A percentile compares a stretch with the other conserved stretches of the same genome.
Conservation (phyloP, 1,140 invertebrate genomes). For the Drosophila ficusphila region DNA sequence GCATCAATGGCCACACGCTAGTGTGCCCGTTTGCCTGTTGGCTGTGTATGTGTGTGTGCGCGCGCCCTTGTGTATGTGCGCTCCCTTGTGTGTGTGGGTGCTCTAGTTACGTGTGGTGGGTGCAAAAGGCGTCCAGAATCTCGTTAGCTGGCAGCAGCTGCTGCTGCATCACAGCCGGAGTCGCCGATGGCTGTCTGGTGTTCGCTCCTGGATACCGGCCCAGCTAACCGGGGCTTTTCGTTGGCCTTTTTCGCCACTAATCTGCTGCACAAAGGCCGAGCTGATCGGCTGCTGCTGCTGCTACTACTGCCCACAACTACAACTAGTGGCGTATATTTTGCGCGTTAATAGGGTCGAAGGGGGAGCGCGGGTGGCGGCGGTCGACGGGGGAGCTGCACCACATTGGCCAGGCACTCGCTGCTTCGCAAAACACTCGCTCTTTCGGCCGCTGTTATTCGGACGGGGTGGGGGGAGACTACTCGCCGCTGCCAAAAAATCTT, state of each 20-base stretch:
- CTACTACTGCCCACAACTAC: slow-evolving; percentile 42
- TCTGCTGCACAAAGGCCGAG: slow-evolving; percentile 5
- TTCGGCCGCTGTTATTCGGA: slow-evolving; percentile 38
- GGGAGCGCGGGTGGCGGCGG: slow-evolving; percentile 19
- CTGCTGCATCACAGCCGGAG: slow-evolving; percentile 53
- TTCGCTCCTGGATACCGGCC: slow-evolving; percentile 24
- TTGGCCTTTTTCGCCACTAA: slow-evolving; percentile 6
- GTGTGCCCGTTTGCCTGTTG: slow-evolving; percentile 3
- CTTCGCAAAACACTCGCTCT: slow-evolving; percentile 26
- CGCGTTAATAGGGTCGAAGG: slow-evolving; percentile 29
- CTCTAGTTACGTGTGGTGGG: slow-evolving; percentile 74
- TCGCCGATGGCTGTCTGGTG: slow-evolving; percentile 13
- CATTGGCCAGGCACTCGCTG: slow-evolving; percentile 44
- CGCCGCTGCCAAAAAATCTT: slow-evolving; percentile 36
- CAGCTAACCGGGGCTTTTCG: slow-evolving; percentile 36
- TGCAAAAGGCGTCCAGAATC: slow-evolving; percentile 62
- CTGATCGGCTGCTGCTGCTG: slow-evolving; percentile 20
- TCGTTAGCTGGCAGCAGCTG: slow-evolving; percentile 52
- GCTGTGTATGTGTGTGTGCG: not conserved
- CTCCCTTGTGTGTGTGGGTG: slow-evolving; percentile 26
- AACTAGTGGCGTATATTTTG: slow-evolving; percentile 49
- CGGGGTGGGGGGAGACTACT: slow-evolving; percentile 19
- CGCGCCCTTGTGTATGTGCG: slow-evolving; percentile 18
- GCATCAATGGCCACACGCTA: slow-evolving; percentile 7
- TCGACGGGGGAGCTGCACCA: slow-evolving; percentile 37